Evolutionary conservation across 23 tunicate species (phyloP).

Genomic region (Halocynthia aurantium): DNA sequence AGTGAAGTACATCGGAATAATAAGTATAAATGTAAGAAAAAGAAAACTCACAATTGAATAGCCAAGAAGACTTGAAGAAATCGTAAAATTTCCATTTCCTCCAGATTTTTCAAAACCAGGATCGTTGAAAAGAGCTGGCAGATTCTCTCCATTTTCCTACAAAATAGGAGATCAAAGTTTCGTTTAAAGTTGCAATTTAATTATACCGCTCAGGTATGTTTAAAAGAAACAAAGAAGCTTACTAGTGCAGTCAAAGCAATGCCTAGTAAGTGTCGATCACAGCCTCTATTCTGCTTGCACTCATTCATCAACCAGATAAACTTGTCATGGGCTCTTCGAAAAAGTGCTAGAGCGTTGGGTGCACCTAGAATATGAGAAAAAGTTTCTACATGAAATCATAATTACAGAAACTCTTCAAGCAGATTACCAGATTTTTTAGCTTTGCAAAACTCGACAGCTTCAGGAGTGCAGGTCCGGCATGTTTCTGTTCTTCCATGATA

Average conservation of each 20-base stretch:
- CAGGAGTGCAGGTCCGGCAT: constrained; percentile 86
- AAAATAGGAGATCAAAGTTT: constrained; percentile 16
- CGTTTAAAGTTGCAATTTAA: too few relatives aligned
- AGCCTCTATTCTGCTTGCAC: constrained; percentile 55
- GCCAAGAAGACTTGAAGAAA: constrained; percentile 82
- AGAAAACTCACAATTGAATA: constrained; percentile 29
- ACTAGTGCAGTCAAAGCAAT: constrained; percentile 22
- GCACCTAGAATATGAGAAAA: background rate
- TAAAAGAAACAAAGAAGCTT: background rate
- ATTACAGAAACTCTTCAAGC: background rate
- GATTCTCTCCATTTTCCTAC: constrained; percentile 37
- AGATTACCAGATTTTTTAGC: constrained; percentile 18
- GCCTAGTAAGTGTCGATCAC: constrained; percentile 91
- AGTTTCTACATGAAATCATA: background rate
- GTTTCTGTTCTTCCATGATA: constrained; percentile 95
- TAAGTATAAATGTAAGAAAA: background rate
- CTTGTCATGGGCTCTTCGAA: constrained; percentile 55
- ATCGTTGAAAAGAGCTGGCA: constrained; percentile 77
- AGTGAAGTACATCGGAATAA: too few relatives aligned
- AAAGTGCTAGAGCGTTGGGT: background rate
- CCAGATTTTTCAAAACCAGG: constrained; percentile 61
- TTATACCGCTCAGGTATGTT: background rate
- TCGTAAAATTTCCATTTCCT: constrained; percentile 81
- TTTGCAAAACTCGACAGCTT: constrained; percentile 60
- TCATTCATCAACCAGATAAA: constrained; percentile 60